Base-by-base conservation (phyloP, 2,113 vertebrate genomes). In the Phrynosoma blainvillii region DNA sequence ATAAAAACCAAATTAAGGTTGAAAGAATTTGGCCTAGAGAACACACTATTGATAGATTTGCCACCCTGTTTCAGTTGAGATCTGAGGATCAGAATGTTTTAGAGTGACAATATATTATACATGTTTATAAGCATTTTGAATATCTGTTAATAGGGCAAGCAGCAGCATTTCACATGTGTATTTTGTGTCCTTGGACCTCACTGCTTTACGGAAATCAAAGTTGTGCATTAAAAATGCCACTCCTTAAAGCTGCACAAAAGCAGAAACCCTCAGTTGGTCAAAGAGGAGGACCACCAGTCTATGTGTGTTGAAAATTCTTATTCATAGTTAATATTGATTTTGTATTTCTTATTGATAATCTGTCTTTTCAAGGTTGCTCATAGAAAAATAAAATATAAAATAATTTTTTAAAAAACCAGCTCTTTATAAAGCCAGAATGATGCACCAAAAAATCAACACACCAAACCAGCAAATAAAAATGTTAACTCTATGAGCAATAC, bases 1-100 rank as follows among this genome's bases (percentile, higher is more conserved):
- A 82, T 76, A 83, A 88, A 77, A 68, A 10, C 23, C 73, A 88
- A 56, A 88, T 65, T 70, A 54, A 78, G 27, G 30, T 42, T 87
- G 1, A 56, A 54, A 59, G 16, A 13, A 65, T 82, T 18, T 47
- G 62, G 62, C 32, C 52, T 88, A 21, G 21, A 20, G 23, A 11
- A 52, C 47, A 56, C 54, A 14, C n/a, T 54, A 36, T 82, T 68
- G 10, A 65, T 75, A 76, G 54, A 76, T 65, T 66, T 54, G 27
- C 27, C 20, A 12, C 32, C 79, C 47, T 59, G 8, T 73, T 20
- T 36, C 20, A 79, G 4, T 71, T 66, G 12, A n/a, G 32, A 47
- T 65, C 68, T 75, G 59, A 66, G 21, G 52, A 65, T 2, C 25
- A 10, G 52, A 25, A 75, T 73, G 36, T 42, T 73, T 73, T 73